Conservation (phyloP, 1,140 invertebrate genomes). For the Hycleus phaleratus region DNA sequence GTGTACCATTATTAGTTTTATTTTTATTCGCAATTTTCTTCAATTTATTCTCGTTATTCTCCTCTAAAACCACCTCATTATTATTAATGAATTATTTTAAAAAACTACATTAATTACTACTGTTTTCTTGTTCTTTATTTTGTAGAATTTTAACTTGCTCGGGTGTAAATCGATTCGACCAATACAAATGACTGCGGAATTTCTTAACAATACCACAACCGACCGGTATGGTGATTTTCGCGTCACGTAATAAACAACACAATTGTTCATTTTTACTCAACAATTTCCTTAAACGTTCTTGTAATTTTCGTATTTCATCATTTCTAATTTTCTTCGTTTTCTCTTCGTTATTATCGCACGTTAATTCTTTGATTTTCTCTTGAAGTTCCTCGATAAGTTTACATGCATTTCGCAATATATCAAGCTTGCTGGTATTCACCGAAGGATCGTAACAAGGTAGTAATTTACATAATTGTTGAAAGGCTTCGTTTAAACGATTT, state of each 20-base stretch:
- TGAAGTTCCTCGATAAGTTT: conserved; percentile 44
- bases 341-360: conserved; percentile 20
- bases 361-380: conserved; percentile 38
- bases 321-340: conserved; percentile 15
- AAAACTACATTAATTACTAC: conserved; percentile 1
- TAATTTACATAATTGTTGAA: conserved; percentile 41
- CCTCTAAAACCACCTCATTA: conserved; percentile 5
- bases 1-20: conserved; percentile 1
- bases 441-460: conserved; percentile 45
- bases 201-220: conserved; percentile 28
- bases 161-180: conserved; percentile 29
- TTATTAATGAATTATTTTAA: neutral
- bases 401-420: conserved; percentile 42
- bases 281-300: conserved; percentile 40
- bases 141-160: conserved; percentile 29
- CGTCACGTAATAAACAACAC: conserved; percentile 39
- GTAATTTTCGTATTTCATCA: conserved; percentile 37
- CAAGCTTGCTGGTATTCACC: conserved; percentile 40
- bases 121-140: conserved; percentile 32
- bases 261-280: conserved; percentile 43
- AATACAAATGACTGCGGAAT: conserved; percentile 20
- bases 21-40: conserved; percentile 4
- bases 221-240: conserved; percentile 41
- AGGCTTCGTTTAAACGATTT: conserved; percentile 44
- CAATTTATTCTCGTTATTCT: conserved; percentile 2